phyloP scores from a whole-genome alignment of 2,888 invertebrate species.

The Drosophila infuscata region DNA sequence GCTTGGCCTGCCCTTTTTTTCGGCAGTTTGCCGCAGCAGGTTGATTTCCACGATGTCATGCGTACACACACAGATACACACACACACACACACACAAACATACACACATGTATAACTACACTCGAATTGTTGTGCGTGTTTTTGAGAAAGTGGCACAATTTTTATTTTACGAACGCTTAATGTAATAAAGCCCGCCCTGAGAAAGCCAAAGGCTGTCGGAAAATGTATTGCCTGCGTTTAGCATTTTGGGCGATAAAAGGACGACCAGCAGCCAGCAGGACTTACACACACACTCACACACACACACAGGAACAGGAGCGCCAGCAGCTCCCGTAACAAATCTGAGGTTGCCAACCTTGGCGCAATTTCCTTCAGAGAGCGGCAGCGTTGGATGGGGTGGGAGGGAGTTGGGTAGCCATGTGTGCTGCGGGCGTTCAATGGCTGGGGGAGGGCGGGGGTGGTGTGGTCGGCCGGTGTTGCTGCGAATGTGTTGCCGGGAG shows the following conservation, averaged over 20 bases:
- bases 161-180: slow-evolving; percentile 80
- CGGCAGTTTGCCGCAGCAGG: slow-evolving; percentile 74
- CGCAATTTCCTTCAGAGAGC: slow-evolving; percentile 5
- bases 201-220: slow-evolving; percentile 46
- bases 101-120: background rate
- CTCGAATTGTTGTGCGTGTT: slow-evolving; percentile 63
- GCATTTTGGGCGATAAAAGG: slow-evolving; percentile 76
- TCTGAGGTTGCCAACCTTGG: slow-evolving; percentile 73
- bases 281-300: slow-evolving; percentile 1
- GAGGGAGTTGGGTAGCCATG: slow-evolving; percentile 41
- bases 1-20: slow-evolving; percentile 68
- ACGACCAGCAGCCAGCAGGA: slow-evolving; percentile 56
- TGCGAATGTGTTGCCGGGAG: slow-evolving; percentile 54
- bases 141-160: slow-evolving; percentile 79
- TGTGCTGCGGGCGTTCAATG: slow-evolving; percentile 26
- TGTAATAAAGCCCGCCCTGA: slow-evolving; percentile 78
- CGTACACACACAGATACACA: slow-evolving; percentile 39
- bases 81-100: background rate
- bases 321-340: slow-evolving; percentile 63
- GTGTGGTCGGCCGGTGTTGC: slow-evolving; percentile 12
- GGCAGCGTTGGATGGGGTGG: background rate
- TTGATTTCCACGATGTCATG: slow-evolving; percentile 63
- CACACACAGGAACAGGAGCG: slow-evolving; percentile 5
- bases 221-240: slow-evolving; percentile 79
- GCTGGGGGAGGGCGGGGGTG: background rate